phyloP scores from a whole-genome alignment of 2,888 invertebrate genomes.

The Drosophila meridionalis region DNA sequence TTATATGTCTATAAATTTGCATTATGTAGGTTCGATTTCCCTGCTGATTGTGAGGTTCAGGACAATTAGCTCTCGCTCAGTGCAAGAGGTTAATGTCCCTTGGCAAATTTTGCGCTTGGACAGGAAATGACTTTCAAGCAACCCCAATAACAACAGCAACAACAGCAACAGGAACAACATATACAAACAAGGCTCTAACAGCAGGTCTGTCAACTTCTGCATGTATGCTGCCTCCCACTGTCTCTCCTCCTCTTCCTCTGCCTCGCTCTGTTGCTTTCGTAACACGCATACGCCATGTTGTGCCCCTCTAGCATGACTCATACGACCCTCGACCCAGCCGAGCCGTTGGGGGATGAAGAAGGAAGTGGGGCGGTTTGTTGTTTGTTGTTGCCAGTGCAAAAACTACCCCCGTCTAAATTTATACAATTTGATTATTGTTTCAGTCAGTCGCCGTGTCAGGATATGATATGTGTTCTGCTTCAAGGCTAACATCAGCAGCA shows the following conservation, averaged over 20 bases:
- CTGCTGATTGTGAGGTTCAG: not conserved
- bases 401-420: slow-evolving; percentile 54
- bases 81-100: slow-evolving; percentile 68
- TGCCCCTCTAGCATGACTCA: slow-evolving; percentile 51
- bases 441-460: slow-evolving; percentile 10
- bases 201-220: slow-evolving; percentile 42
- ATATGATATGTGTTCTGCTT: slow-evolving; percentile 21
- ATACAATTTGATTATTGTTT: slow-evolving; percentile 42
- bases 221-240: not conserved
- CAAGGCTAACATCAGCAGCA: slow-evolving; percentile 36
- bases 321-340: slow-evolving; percentile 30
- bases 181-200: slow-evolving; percentile 15
- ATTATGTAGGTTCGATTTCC: not conserved
- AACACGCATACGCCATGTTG: slow-evolving; percentile 64
- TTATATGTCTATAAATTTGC: not conserved
- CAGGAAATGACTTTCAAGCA: slow-evolving; percentile 69
- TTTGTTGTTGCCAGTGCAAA: slow-evolving; percentile 21
- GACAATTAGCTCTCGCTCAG: slow-evolving; percentile 44
- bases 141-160: slow-evolving; percentile 33
- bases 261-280: slow-evolving; percentile 1
- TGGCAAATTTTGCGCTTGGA: slow-evolving; percentile 32
- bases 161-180: slow-evolving; percentile 16
- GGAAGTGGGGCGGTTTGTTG: not conserved
- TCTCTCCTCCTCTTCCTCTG: no score
- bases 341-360: not conserved